Conservation (phyloP, 2,797 vertebrate species). For the Mormyrops boulengeri region DNA sequence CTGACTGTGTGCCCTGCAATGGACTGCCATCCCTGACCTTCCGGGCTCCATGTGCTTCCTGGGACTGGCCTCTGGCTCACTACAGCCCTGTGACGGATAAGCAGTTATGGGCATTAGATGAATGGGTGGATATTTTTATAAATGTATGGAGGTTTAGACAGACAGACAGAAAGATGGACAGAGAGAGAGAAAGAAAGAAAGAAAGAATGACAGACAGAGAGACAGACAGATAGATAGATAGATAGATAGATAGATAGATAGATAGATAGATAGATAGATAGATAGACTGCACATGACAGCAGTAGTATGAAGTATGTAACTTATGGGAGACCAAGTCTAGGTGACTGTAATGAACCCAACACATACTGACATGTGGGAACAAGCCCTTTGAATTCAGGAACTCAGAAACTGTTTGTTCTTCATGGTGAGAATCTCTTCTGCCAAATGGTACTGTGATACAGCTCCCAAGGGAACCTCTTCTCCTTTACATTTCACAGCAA, state of each 20-base stretch:
- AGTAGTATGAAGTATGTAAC: neutral
- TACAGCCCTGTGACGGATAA: neutral
- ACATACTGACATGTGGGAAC: neutral
- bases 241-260: neutral
- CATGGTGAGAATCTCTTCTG: neutral
- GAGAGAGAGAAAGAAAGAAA: no score
- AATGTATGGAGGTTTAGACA: neutral
- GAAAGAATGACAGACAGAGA: neutral
- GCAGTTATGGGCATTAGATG: neutral
- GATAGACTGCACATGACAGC: neutral
- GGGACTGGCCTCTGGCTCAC: neutral
- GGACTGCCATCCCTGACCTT: neutral
- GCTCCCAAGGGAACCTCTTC: conserved; percentile 4
- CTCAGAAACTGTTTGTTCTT: conserved; percentile 9
- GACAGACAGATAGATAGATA: neutral
- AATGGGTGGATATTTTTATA: neutral
- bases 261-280: neutral
- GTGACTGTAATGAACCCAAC: neutral
- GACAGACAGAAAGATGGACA: neutral
- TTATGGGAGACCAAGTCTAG: neutral
- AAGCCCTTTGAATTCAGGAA: neutral
- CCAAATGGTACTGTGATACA: neutral
- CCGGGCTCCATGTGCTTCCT: neutral
- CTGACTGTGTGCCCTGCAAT: neutral
- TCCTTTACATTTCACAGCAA: neutral